Conservation (phyloP, 2,797 vertebrate genomes). For the Oryzias dopingdopingensis region DNA sequence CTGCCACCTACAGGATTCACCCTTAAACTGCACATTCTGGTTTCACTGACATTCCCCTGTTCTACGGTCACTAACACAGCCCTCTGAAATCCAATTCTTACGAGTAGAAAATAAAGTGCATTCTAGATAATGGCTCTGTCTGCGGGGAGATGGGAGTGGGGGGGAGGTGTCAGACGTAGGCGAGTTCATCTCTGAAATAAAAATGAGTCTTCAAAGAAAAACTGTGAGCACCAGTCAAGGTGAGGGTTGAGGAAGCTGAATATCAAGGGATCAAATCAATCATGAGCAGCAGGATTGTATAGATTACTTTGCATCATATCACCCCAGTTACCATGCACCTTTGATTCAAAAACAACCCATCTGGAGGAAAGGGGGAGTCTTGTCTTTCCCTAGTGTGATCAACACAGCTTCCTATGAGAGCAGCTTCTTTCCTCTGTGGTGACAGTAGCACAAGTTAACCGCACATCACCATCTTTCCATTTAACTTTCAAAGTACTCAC, state of each 20-base stretch:
- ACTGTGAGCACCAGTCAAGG: conserved; percentile 59
- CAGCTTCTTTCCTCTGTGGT: conserved; percentile 45
- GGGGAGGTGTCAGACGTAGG: conserved; percentile 18
- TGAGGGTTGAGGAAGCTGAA: conserved; percentile 18
- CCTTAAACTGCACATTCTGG: conserved; percentile 47
- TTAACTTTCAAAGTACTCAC: conserved; percentile 51
- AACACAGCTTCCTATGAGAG: conserved; percentile 51
- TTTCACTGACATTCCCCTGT: conserved; percentile 4
- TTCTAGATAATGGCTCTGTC: conserved; percentile 35
- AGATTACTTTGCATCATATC: conserved; percentile 68
- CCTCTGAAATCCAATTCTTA: conserved; percentile 58
- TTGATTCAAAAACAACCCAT: conserved; percentile 62
- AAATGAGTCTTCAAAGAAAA: conserved; percentile 30
- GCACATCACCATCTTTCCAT: conserved; percentile 43
- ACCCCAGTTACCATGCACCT: conserved; percentile 77
- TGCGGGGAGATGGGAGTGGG: background rate
- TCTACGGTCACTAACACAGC: conserved; percentile 41
- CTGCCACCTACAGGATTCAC: conserved; percentile 55
- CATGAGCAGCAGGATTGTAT: conserved; percentile 52
- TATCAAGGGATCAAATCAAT: conserved; percentile 29
- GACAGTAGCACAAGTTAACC: conserved; percentile 43
- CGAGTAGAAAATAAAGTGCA: conserved; percentile 79
- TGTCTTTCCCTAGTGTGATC: conserved; percentile 28
- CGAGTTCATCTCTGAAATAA: conserved; percentile 27
- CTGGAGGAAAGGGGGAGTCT: conserved; percentile 30